Conservation (phyloP, 2,113 vertebrate genomes). For the Leucopsar rothschildi region DNA sequence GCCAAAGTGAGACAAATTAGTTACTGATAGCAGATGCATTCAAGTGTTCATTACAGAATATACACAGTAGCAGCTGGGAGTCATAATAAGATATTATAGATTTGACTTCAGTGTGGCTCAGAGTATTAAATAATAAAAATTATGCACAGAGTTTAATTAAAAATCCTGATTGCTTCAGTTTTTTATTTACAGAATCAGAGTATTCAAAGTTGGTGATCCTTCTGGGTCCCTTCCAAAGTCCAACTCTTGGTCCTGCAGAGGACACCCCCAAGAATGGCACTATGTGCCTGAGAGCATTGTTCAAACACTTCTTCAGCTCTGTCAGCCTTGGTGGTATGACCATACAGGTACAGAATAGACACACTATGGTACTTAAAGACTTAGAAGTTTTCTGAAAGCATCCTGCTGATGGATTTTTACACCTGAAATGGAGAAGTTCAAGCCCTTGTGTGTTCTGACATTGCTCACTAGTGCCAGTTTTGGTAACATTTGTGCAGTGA, state of each 20-base stretch:
- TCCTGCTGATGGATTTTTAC: neutral
- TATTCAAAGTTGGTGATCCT: neutral
- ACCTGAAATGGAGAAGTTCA: neutral
- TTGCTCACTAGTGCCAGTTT: neutral
- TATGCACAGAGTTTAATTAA: neutral
- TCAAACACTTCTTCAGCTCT: neutral
- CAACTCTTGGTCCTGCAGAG: neutral
- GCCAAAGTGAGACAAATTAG: neutral
- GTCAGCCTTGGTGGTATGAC: neutral
- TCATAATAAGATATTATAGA: neutral
- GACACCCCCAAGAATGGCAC: neutral
- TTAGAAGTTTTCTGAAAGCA: neutral
- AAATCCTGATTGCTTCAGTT: neutral
- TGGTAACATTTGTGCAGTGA: neutral
- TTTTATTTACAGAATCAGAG: neutral
- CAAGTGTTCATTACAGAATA: neutral
- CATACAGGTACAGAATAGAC: neutral
- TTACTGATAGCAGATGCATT: neutral
- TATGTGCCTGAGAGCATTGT: accelerated
- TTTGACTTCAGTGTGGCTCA: neutral
- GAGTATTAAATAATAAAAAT: neutral
- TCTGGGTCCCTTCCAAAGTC: neutral
- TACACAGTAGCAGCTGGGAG: neutral
- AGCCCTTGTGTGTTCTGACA: neutral
- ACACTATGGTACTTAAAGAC: neutral